Conservation (phyloP, 2,113 vertebrate genomes). For the Haemorhous mexicanus region DNA sequence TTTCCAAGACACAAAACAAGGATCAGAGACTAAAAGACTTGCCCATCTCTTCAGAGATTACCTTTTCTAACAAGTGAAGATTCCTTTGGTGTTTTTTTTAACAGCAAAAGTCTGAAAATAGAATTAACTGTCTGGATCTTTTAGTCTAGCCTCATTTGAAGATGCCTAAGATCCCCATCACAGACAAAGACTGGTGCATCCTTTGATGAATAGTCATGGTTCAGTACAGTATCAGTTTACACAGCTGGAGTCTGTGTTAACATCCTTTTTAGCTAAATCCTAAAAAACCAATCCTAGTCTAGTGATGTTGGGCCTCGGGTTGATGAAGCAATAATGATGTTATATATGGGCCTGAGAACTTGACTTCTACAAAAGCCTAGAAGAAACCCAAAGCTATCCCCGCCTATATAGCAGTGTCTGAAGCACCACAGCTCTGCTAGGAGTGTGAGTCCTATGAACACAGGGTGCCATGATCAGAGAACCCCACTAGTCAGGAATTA, state of each 20-base stretch:
- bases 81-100: background rate
- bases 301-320: rapidly evolving
- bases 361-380: background rate
- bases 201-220: background rate
- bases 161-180: background rate
- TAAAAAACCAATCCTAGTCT: background rate
- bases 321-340: background rate
- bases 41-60: background rate
- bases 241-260: background rate
- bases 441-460: background rate
- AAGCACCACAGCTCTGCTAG: background rate
- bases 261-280: background rate
- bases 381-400: background rate
- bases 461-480: background rate
- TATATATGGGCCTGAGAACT: background rate
- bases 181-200: background rate
- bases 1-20: background rate
- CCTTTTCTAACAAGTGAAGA: background rate
- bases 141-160: background rate
- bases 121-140: background rate
- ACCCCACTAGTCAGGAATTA: background rate
- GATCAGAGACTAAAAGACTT: background rate
- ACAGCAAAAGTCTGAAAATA: background rate
- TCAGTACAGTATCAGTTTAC: background rate
- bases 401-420: background rate